Percentiles rank a stretch among this genome's conserved stretches.
Evolutionary conservation across 2,888 invertebrate species (phyloP).

Genomic region (Aphodius sticticus): DNA sequence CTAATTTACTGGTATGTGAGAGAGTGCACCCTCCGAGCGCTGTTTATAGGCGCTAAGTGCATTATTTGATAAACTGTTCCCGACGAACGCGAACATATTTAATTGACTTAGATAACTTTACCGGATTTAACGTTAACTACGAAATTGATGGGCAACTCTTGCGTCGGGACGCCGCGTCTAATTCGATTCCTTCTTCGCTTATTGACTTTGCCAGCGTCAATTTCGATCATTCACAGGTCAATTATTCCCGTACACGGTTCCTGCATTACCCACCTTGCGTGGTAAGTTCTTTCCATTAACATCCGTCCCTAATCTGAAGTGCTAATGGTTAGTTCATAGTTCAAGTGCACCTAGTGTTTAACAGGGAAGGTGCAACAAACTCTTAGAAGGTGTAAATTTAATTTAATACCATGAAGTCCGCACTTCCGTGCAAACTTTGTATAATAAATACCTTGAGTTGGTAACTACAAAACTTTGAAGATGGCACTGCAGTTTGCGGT

Average conservation of each 20-base stretch:
- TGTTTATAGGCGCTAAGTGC: slow-evolving; percentile 14
- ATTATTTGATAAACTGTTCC: slow-evolving; percentile 22
- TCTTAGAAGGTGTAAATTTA: too few relatives aligned
- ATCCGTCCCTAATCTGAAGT: not conserved
- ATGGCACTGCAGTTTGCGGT: too few relatives aligned
- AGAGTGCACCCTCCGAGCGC: slow-evolving; percentile 7
- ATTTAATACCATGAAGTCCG: too few relatives aligned
- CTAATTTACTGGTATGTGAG: slow-evolving; percentile 13
- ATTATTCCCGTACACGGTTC: not conserved
- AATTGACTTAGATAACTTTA: slow-evolving; percentile 18
- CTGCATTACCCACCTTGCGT: not conserved
- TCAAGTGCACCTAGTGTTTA: not conserved
- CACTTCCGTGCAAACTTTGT: too few relatives aligned
- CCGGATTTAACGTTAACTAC: slow-evolving; percentile 20
- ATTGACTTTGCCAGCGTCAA: not conserved
- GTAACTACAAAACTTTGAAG: too few relatives aligned
- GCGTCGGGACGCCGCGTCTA: not conserved
- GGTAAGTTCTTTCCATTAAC: not conserved
- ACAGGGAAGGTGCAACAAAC: too few relatives aligned
- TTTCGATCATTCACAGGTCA: not conserved
- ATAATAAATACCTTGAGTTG: too few relatives aligned
- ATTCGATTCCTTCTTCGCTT: not conserved
- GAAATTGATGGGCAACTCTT: slow-evolving; percentile 19
- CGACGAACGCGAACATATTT: slow-evolving; percentile 12
- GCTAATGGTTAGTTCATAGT: not conserved